Percentiles rank a stretch among this genome's conserved stretches.
Conservation (phyloP, 2,797 vertebrate species). For the Poecilia picta region DNA sequence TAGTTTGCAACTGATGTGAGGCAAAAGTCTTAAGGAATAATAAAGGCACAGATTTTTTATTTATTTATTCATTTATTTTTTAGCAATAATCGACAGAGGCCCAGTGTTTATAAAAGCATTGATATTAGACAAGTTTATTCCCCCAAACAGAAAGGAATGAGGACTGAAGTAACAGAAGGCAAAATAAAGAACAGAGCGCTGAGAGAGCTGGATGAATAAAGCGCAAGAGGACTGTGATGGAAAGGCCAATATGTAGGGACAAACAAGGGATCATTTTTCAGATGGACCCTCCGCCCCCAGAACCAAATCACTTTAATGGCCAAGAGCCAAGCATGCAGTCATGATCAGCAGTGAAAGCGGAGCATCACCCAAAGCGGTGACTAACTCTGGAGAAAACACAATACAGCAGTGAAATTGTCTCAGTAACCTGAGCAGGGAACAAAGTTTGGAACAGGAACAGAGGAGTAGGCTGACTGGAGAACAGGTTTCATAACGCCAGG, state of each 20-base stretch:
- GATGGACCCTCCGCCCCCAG: neutral
- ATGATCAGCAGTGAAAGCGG: neutral
- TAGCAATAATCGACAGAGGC: neutral
- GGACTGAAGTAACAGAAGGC: neutral
- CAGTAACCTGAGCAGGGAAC: neutral
- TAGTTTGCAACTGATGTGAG: neutral
- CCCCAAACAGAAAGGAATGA: neutral
- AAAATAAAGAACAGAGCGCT: neutral
- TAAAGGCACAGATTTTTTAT: neutral
- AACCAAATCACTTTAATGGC: neutral
- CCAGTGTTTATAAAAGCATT: neutral
- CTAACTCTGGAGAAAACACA: neutral
- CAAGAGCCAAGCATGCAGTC: neutral
- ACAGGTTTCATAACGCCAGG: neutral
- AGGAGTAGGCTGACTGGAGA: neutral
- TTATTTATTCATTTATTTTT: neutral
- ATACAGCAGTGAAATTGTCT: neutral
- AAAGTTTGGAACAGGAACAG: slow-evolving; percentile 4
- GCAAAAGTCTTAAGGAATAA: neutral
- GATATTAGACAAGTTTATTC: neutral
- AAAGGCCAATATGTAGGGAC: neutral
- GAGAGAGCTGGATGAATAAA: neutral
- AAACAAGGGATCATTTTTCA: neutral
- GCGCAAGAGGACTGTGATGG: neutral
- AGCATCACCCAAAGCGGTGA: neutral